phyloP scores from a whole-genome alignment of 2,113 vertebrate species.

The Lophotis ruficrista region DNA sequence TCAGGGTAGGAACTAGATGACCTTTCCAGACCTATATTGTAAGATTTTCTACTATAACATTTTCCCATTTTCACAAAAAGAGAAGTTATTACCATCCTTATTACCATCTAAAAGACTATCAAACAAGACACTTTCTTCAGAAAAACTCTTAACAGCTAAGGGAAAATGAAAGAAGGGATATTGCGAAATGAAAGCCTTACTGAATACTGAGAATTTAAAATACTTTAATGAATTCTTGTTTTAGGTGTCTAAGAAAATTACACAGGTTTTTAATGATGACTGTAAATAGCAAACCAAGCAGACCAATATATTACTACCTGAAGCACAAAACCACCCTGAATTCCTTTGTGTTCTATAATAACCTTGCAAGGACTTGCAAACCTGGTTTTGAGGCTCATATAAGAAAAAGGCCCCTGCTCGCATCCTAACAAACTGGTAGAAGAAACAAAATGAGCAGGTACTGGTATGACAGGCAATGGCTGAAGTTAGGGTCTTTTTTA shows the following conservation, averaged over 20 bases:
- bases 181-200: neutral
- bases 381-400: neutral
- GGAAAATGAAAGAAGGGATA: neutral
- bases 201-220: neutral
- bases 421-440: neutral
- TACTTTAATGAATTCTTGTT: neutral
- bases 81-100: neutral
- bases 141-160: neutral
- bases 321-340: neutral
- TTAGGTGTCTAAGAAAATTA: neutral
- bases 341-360: neutral
- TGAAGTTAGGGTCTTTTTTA: neutral
- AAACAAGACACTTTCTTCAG: neutral
- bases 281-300: neutral
- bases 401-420: neutral
- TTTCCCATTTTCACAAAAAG: neutral
- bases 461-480: neutral
- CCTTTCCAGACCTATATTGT: neutral
- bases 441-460: neutral
- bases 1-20: neutral
- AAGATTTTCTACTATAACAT: neutral
- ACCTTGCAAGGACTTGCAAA: neutral
- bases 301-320: neutral
- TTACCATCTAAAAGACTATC: neutral
- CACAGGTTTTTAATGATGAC: neutral